Percentiles rank a stretch among this genome's conserved stretches.
These are phyloP conservation scores for Megaceryle maxima DNA, from an alignment of 2,113 vertebrate genomes.

Conservation along the genomic window DNA sequence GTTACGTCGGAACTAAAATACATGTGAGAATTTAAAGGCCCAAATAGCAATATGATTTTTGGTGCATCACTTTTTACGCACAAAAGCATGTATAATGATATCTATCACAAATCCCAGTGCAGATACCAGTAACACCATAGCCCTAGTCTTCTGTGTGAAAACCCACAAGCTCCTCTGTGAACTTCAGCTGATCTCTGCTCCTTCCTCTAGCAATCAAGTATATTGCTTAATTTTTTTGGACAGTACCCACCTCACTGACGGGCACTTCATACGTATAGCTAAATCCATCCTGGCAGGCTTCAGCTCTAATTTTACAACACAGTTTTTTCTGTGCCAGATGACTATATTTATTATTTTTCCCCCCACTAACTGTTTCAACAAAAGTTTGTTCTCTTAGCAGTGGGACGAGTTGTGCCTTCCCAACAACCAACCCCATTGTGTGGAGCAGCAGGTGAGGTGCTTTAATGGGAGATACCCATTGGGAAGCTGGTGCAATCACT, in stretches of 20 bases:
- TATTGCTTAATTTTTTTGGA: neutral
- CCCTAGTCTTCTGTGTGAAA: neutral
- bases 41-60: neutral
- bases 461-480: neutral
- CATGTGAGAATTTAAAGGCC: neutral
- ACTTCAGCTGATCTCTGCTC: neutral
- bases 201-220: neutral
- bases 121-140: too few species aligned
- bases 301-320: neutral
- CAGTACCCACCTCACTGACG: neutral
- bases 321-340: neutral
- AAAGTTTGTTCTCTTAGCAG: neutral
- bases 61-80: neutral
- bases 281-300: slow-evolving; percentile 14
- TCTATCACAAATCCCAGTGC: neutral
- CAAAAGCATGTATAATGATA: too few species aligned
- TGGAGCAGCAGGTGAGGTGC: slow-evolving; percentile 18
- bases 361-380: neutral
- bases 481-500: neutral
- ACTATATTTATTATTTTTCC: neutral
- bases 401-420: neutral
- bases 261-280: neutral
- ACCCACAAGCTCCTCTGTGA: neutral
- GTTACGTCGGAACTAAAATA: neutral
- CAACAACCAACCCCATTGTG: neutral